Conservation (phyloP, 2,797 vertebrate species). For the Tarsius wallacei region DNA sequence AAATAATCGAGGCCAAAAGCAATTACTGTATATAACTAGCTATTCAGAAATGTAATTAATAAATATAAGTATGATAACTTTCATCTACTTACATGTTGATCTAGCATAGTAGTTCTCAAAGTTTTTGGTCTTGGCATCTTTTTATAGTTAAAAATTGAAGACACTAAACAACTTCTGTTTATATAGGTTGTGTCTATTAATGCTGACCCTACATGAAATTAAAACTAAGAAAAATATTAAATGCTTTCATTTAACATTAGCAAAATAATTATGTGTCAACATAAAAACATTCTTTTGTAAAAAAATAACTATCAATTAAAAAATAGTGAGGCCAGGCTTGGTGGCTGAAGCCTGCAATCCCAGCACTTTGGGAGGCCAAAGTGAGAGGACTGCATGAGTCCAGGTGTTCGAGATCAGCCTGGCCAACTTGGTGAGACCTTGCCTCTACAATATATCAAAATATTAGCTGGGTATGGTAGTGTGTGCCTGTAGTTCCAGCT, state of each 20-base stretch:
- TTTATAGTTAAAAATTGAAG: conserved; percentile 47
- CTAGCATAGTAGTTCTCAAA: neutral
- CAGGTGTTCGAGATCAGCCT: too few species aligned
- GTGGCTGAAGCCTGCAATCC: neutral
- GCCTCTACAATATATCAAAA: too few species aligned
- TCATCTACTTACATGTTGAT: conserved; percentile 24
- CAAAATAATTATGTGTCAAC: conserved; percentile 27
- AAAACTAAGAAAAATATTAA: conserved; percentile 22
- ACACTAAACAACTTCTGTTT: conserved; percentile 27
- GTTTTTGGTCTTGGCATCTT: neutral
- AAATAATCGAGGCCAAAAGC: conserved; percentile 48
- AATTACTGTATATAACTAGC: neutral
- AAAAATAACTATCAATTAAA: conserved; percentile 27
- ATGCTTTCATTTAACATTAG: conserved; percentile 55
- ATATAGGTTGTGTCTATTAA: neutral
- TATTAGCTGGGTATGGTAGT: too few species aligned
- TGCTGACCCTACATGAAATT: conserved; percentile 35
- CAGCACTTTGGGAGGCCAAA: too few species aligned
- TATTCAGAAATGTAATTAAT: conserved; percentile 16
- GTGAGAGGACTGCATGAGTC: too few species aligned
- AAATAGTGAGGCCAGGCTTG: neutral
- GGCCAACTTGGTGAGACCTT: too few species aligned
- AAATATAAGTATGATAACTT: neutral
- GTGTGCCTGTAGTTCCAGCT: too few species aligned
- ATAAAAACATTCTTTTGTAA: conserved; percentile 24